Evolutionary conservation across 2,797 vertebrate species (phyloP), one percentile per base, ranked within the genome.

Genomic region (Sebastolobus altivelis): DNA sequence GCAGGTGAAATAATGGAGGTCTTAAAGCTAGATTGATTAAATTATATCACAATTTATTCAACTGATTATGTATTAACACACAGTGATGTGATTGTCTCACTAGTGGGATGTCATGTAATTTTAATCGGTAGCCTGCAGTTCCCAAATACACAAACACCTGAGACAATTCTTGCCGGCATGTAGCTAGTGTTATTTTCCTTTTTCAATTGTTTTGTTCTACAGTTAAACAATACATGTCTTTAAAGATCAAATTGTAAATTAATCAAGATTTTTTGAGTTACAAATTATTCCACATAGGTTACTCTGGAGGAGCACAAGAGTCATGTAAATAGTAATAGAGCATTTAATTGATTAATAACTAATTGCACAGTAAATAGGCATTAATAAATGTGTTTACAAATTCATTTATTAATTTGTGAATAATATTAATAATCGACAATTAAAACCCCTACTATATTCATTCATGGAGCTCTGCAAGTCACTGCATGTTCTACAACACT

Each of bases 81-180:
- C 22, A 66, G 13, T 25, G 16, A 55, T 43, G 16, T 37, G 38
- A 20, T 8, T 56, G 8, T 56, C 52, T 25, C 5, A 40, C 52
- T 59, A n/a, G 29, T 14, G n/a, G 46, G 25, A 72, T 54, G 59
- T 60, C 58, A 73, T 73, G 68, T 33, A n/a, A 60, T 58, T 62
- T 67, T 69, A 65, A 80, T 60, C 14, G 6, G 20, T 29, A 54
- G 46, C 63, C 63, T 35, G 58, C n/a, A 65, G 78, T 31, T 80
- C 37, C 31, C 22, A 29, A 73, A 72, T 31, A 35, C n/a, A 65
- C 13, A 8, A n/a, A 65, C 59, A 54, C 59, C 73, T 66, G 67
- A 56, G 29, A 46, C 29, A 67, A 56, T 16, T 54, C 40, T 35
- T 69, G n/a, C 43, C 16, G 49, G 56, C 16, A 27, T 29, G 38